phyloP scores from a whole-genome alignment of 2,113 vertebrate species.

The Labeo catla region DNA sequence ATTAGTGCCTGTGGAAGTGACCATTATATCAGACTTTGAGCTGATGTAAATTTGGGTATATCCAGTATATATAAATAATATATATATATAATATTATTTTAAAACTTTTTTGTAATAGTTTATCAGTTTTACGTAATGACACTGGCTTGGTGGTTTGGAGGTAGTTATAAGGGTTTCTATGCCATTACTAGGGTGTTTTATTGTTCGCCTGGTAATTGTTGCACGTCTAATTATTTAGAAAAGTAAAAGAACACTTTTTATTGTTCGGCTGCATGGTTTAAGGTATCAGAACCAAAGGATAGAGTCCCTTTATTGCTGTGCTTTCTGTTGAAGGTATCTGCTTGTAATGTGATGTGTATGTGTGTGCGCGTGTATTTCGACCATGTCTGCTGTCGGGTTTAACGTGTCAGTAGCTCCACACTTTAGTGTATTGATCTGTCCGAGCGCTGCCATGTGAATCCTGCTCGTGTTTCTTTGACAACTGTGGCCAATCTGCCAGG shows the following conservation, averaged over 20 bases:
- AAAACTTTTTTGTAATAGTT: neutral
- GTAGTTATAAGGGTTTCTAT: neutral
- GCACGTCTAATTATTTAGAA: neutral
- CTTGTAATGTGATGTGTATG: conserved; percentile 14
- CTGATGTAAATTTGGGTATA: neutral
- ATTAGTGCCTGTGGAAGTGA: too few relatives aligned
- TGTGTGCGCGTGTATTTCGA: conserved; percentile 28
- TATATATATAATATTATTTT: too few relatives aligned
- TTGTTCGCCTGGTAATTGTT: neutral
- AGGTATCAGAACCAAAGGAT: too few relatives aligned
- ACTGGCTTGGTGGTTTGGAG: neutral
- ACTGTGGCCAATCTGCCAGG: conserved; percentile 64
- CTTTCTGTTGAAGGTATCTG: too few relatives aligned
- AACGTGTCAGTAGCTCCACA: conserved; percentile 59
- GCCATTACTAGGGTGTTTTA: neutral
- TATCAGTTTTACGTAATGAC: neutral
- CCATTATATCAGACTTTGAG: neutral
- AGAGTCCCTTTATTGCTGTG: too few relatives aligned
- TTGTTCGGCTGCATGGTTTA: neutral
- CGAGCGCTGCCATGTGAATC: conserved; percentile 57
- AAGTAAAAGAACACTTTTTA: neutral
- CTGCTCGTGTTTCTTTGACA: conserved; percentile 59
- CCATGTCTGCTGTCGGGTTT: conserved; percentile 56
- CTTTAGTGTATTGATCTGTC: conserved; percentile 59
- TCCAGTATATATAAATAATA: too few relatives aligned